Evolutionary conservation across 2,113 vertebrate species (phyloP).

Genomic region (Apodemus sylvaticus): DNA sequence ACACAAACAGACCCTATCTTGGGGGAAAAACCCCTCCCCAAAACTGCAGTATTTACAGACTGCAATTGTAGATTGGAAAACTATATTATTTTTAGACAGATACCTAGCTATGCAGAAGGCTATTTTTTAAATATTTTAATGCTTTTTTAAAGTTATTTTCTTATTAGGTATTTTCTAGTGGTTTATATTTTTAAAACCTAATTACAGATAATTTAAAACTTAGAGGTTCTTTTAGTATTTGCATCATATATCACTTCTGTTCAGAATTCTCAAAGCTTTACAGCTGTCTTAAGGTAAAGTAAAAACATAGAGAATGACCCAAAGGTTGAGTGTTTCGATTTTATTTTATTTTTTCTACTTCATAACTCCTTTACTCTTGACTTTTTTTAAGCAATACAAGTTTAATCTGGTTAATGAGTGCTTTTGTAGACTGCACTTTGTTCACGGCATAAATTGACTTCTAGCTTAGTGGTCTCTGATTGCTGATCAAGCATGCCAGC

Average conservation of each 20-base stretch:
- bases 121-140: constrained; percentile 34
- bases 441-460: neutral
- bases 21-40: no score
- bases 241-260: neutral
- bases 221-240: constrained; percentile 7
- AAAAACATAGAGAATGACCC: neutral
- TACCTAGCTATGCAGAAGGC: neutral
- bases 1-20: no score
- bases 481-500: neutral
- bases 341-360: neutral
- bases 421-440: neutral
- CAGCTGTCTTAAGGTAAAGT: neutral
- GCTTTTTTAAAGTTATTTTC: constrained; percentile 13
- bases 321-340: neutral
- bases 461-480: neutral
- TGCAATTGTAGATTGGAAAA: neutral
- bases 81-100: constrained; percentile 25
- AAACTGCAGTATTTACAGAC: neutral
- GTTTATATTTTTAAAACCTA: constrained; percentile 35
- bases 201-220: constrained; percentile 8
- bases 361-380: neutral
- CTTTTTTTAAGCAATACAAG: neutral
- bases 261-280: neutral
- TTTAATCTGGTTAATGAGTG: constrained; percentile 24
- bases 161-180: constrained; percentile 46